Evolutionary conservation across 2,113 vertebrate species (phyloP).

Genomic region (Asarcornis scutulata): DNA sequence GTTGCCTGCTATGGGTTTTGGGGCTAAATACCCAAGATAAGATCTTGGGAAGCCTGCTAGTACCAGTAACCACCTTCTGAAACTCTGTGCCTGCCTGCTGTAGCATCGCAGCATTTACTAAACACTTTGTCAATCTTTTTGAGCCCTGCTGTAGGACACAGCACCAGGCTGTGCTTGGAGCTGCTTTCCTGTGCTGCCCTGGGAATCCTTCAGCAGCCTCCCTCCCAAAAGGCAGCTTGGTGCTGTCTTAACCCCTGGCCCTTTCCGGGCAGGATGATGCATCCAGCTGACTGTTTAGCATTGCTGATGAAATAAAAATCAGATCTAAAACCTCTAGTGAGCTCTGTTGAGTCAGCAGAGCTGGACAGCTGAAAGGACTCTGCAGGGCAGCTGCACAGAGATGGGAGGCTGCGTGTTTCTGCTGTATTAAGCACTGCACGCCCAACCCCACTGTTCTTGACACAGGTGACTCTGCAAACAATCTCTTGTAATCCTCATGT

Average conservation of each 20-base stretch:
- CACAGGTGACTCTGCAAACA: background rate
- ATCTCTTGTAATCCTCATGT: background rate
- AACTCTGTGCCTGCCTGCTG: background rate
- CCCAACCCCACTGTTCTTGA: background rate
- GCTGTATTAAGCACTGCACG: background rate
- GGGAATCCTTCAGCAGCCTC: constrained; percentile 27
- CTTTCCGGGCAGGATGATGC: background rate
- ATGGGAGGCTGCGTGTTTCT: background rate
- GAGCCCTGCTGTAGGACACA: background rate
- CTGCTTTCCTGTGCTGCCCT: constrained; percentile 4
- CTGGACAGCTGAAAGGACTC: background rate
- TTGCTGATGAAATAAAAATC: background rate
- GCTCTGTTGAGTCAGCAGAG: background rate
- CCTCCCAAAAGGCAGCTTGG: background rate
- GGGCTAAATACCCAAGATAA: constrained; percentile 1
- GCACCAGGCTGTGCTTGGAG: background rate
- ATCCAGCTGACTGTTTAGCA: background rate
- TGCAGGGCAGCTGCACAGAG: background rate
- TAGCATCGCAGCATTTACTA: constrained; percentile 14
- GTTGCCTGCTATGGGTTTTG: background rate
- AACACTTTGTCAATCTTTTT: constrained; percentile 19
- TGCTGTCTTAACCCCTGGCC: background rate
- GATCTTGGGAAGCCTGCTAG: background rate
- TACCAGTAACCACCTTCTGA: background rate
- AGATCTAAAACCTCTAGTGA: background rate